A percentile compares a stretch with the other conserved stretches of the same genome.
These are phyloP conservation scores for Drosophila kanekoi DNA, from an alignment of 2,888 invertebrate genomes.

Conservation along the genomic window DNA sequence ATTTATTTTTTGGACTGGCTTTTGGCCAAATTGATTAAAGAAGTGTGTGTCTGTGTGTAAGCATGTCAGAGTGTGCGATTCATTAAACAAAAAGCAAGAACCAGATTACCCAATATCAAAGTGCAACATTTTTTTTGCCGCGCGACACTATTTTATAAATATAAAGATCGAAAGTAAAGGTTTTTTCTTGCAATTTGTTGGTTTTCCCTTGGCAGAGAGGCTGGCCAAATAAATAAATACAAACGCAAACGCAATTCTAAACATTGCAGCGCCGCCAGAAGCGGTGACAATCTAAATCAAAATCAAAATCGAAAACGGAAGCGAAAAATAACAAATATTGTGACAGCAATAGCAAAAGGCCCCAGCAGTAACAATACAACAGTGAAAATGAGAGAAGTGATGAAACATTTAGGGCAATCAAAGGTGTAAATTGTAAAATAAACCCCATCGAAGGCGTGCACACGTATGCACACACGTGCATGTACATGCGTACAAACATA, in stretches of 20 bases:
- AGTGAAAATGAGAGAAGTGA: constrained; percentile 28
- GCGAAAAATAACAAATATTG: constrained; percentile 4
- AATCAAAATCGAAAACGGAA: too few relatives aligned
- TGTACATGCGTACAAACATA: constrained; percentile 24
- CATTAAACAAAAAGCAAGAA: constrained; percentile 59
- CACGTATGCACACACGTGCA: background rate
- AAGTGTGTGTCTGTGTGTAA: constrained; percentile 28
- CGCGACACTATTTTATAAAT: constrained; percentile 14
- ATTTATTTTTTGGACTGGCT: constrained; percentile 66
- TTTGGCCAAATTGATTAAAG: constrained; percentile 59
- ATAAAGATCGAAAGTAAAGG: constrained; percentile 3
- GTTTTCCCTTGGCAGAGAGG: background rate
- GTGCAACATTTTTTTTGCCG: constrained; percentile 38
- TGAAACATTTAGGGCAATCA: constrained; percentile 11
- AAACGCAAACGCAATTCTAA: constrained; percentile 7
- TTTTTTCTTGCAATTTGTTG: constrained; percentile 12
- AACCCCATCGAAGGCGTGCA: constrained; percentile 8
- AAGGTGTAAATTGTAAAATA: constrained; percentile 27
- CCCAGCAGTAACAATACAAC: constrained; percentile 7
- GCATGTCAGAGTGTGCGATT: constrained; percentile 40
- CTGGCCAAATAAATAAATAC: constrained; percentile 1
- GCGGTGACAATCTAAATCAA: constrained; percentile 2
- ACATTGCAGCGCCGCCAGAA: constrained; percentile 17
- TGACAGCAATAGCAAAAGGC: constrained; percentile 12
- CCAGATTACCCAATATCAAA: constrained; percentile 58